These are phyloP conservation scores for Tupaia chinensis DNA, from an alignment of 2,113 vertebrate species.

Conservation along the genomic window DNA sequence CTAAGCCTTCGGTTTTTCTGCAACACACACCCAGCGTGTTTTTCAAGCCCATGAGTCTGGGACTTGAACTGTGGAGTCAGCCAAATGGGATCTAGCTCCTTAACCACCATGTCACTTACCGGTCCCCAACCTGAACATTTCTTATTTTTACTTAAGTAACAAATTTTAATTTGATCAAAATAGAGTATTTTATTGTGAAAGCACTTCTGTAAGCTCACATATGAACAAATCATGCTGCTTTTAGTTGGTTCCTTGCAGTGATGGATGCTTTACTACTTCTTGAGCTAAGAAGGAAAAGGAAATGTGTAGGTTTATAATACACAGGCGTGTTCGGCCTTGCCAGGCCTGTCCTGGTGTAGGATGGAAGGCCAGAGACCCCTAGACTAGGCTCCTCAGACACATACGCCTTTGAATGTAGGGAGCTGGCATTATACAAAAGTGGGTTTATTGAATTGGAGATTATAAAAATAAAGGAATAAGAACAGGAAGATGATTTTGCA, in stretches of 20 bases:
- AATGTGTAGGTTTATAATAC: not conserved
- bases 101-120: too few species aligned
- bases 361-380: not conserved
- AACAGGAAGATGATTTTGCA: not conserved
- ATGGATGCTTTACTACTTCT: not conserved
- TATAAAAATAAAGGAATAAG: not conserved
- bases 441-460: not conserved
- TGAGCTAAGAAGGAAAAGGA: not conserved
- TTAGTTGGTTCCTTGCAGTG: not conserved
- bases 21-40: too few species aligned
- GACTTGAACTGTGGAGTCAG: too few species aligned
- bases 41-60: too few species aligned
- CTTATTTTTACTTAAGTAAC: not conserved
- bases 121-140: not conserved
- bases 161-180: not conserved
- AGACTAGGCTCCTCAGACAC: not conserved
- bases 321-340: not conserved
- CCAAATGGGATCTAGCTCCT: too few species aligned
- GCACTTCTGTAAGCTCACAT: not conserved
- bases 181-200: not conserved
- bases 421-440: not conserved
- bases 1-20: too few species aligned
- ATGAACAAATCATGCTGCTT: not conserved
- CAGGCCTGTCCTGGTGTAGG: rapidly evolving
- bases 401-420: not conserved